Conservation (phyloP, 2,888 invertebrate species). For the Tenthredo mesomela region DNA sequence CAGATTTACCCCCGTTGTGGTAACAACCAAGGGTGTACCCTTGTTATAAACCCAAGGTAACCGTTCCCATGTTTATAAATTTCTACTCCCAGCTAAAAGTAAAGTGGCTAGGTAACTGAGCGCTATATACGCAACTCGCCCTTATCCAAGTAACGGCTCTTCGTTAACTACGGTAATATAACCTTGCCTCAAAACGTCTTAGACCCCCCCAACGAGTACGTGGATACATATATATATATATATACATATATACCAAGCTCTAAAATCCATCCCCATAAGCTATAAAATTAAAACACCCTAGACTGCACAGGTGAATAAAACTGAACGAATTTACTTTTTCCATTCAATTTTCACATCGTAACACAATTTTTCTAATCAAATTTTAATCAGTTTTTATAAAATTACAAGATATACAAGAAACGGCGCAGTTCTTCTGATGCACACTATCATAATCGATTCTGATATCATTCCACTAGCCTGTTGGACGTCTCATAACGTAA, state of each 20-base stretch:
- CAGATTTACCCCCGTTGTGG: constrained; percentile 44
- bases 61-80: constrained; percentile 50
- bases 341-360: not conserved
- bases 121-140: constrained; percentile 7
- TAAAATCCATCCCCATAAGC: not conserved
- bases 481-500: too few relatives aligned
- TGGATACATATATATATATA: not conserved
- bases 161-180: constrained; percentile 50
- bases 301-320: not conserved
- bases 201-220: not conserved
- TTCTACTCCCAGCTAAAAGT: constrained; percentile 41
- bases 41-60: constrained; percentile 49
- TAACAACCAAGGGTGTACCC: constrained; percentile 35
- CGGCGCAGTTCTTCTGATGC: too few relatives aligned
- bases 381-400: too few relatives aligned
- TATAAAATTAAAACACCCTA: constrained; percentile 15
- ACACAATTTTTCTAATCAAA: not conserved
- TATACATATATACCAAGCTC: not conserved
- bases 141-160: constrained; percentile 30
- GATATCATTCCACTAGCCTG: too few relatives aligned
- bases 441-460: too few relatives aligned
- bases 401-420: too few relatives aligned
- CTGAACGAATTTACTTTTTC: not conserved
- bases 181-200: constrained; percentile 34
- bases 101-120: constrained; percentile 30